Base-by-base conservation (phyloP, 2,113 vertebrate species). In the Crotophaga sulcirostris region DNA sequence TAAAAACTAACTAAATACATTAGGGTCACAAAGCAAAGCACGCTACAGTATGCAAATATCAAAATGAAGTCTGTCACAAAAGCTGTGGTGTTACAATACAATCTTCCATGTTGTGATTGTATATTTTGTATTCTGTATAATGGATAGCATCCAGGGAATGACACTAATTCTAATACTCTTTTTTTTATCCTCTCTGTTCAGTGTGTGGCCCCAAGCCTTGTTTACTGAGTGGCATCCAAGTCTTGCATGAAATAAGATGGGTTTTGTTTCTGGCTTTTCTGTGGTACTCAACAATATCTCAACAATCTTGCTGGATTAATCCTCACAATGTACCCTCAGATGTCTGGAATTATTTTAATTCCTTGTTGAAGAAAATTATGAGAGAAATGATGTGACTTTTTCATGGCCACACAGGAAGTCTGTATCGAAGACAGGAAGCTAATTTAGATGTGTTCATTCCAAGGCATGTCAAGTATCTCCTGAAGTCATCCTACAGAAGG, bases 151-250 rank as follows among this genome's bases (percentile, higher is more conserved):
- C 92, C 95, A 96, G 92, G 56, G 86, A 94, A 90, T 75, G 79
- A 93, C 56, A 88, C 68, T 92, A 95, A 97, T 93, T 95, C 92
- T 91, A 97, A 89, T 64, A 95, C n/a, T 88, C 78, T 86, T 95
- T 88, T n/a, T 95, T 97, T 95, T 63, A 91, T 94, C 75, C 90
- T 88, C 87, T 89, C 75, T 88, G 59, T 96, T 97, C 83, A 95
- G 60, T 95, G 93, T 96, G 94, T 94, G 95, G 95, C 96, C 95
- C 64, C 64, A 93, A 96, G 94, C 83, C 86, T 93, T 96, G 92
- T 97, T 97, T 97, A 96, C 92, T 84, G 94, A 95, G 83, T 90
- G 83, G 52, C 83, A 97, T 95, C 92, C 95, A 96, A 96, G 64
- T 78, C 79, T 90, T 90, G 60, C 93, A 96, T 74, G 72, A 92